These are phyloP conservation scores for Mya arenaria DNA, from an alignment of 1,140 invertebrate species.

Conservation along the genomic window DNA sequence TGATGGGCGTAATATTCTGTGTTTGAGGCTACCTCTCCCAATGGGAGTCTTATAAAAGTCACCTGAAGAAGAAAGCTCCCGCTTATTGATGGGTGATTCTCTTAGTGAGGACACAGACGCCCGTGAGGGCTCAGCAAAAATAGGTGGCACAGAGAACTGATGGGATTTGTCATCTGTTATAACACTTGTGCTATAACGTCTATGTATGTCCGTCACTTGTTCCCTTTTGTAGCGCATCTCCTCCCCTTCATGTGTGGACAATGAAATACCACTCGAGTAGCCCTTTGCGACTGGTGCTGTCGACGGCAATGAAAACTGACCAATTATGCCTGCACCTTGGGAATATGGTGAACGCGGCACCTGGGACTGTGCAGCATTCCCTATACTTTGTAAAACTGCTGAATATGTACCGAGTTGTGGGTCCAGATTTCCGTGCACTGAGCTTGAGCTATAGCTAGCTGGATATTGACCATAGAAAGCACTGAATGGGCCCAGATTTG, in stretches of 20 bases:
- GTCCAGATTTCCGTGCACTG: constrained; percentile 61
- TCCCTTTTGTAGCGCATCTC: constrained; percentile 39
- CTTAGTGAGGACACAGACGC: constrained; percentile 26
- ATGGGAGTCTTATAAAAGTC: no score
- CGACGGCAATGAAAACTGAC: constrained; percentile 22
- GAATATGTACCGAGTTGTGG: constrained; percentile 77
- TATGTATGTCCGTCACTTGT: constrained; percentile 35
- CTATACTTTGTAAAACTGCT: constrained; percentile 77
- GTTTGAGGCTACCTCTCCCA: constrained; percentile 80
- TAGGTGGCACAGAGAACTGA: constrained; percentile 38
- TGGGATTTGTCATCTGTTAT: constrained; percentile 41
- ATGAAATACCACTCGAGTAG: constrained; percentile 9
- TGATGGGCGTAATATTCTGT: constrained; percentile 79
- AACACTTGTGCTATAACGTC: constrained; percentile 48
- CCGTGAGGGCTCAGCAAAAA: constrained; percentile 26
- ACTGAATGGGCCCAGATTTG: no score
- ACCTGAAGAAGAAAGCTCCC: no score
- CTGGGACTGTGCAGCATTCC: constrained; percentile 72
- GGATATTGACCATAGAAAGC: constrained; percentile 54
- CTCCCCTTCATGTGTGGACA: constrained; percentile 26
- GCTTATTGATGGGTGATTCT: constrained; percentile 41
- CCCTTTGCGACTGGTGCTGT: constrained; percentile 27
- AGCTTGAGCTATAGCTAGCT: constrained; percentile 25
- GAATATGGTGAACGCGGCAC: constrained; percentile 70
- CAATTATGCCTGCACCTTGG: constrained; percentile 25